Conservation (phyloP, 2,113 vertebrate genomes). For the Gymnogyps californianus region DNA sequence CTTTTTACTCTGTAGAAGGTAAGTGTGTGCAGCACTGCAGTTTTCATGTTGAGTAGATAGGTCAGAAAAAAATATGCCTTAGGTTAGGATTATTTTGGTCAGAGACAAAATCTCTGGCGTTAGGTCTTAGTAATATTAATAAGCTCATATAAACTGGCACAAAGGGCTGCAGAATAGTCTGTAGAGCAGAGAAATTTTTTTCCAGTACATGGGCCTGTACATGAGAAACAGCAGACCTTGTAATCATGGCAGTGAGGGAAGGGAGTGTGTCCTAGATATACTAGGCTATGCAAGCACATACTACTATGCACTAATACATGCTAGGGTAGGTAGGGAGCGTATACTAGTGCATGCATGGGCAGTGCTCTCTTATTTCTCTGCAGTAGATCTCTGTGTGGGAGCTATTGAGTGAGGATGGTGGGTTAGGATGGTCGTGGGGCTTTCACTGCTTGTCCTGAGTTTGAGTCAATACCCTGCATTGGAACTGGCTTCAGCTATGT, state of each 20-base stretch:
- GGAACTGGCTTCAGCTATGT: not conserved
- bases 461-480: not conserved
- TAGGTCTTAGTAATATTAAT: not conserved
- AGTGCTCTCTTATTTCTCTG: not conserved
- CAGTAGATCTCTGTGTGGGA: not conserved
- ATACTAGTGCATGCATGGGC: fast-evolving
- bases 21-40: not conserved
- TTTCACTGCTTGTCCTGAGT: not conserved
- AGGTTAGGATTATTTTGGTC: not conserved
- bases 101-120: not conserved
- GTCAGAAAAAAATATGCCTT: not conserved
- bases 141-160: not conserved
- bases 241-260: not conserved
- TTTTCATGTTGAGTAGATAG: not conserved
- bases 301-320: fast-evolving
- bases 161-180: not conserved
- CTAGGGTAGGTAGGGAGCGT: fast-evolving
- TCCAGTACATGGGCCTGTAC: not conserved
- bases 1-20: not conserved
- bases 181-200: not conserved
- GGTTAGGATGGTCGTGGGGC: not conserved
- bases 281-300: not conserved
- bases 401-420: not conserved
- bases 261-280: not conserved
- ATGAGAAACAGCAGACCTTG: not conserved